Evolutionary conservation across 2,797 vertebrate genomes (phyloP), one percentile per base, ranked within the genome.

Genomic region (Liparis tanakae): DNA sequence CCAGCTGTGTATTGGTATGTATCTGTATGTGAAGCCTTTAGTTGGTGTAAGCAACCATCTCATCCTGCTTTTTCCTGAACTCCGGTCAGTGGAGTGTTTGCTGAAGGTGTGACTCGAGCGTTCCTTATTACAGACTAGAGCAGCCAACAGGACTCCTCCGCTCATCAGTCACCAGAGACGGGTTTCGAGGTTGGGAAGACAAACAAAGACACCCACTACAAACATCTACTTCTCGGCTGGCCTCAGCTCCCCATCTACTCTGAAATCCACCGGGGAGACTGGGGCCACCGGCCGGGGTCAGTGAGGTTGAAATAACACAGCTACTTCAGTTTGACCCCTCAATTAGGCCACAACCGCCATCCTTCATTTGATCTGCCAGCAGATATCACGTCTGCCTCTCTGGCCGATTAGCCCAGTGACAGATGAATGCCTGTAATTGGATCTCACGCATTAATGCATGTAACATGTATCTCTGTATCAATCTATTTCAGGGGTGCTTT

Each of bases 271-370:
- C 22, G 51, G 67, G 76, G 72, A 70, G 59, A 66, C 77, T 41
- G 66, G 57, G 80, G 81, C 82, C 75, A 79, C 76, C 51, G 68
- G 51, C 44, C 69, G 14, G 90, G 93, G 94, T 94, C 94, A 94
- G 54, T 39, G 85, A 79, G 92, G 93, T 93, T 93, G 92, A 94
- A 92, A 90, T 81, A 94, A 91, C 91, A 88, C 66, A 75, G 78
- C 90, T 88, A 92, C 85, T 85, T 89, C 83, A 78, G 80, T 79
- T 74, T 89, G 87, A 93, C 91, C 91, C 80, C 70, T 69, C 58
- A 76, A 87, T 88, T 87, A 87, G 84, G 82, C 75, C 84, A 78
- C 57, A 54, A 76, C 88, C 57, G 22, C 88, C 85, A 85, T 91
- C 87, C 81, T 85, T 92, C 87, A 93, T 87, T 87, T 87, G 89